Evolutionary conservation across 2,888 invertebrate species (phyloP), one percentile per base, ranked within the genome.

Genomic region (Aphelenchoides bicaudatus): DNA sequence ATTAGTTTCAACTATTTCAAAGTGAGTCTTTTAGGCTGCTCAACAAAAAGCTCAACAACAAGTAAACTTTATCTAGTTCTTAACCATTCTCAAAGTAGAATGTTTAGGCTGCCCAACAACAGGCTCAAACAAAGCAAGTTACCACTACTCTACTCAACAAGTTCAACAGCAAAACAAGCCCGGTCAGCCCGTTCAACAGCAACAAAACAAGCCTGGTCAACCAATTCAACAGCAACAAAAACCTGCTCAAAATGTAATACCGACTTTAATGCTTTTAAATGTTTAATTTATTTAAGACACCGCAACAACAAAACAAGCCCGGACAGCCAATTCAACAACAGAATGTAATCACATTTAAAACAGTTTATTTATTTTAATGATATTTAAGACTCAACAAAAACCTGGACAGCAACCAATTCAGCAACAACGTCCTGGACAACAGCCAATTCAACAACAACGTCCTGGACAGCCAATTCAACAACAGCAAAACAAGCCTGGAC

Each of bases 21-120:
- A n/a, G n/a, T n/a, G n/a, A n/a, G n/a, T n/a, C n/a, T 58, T 58
- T 39, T 16, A 58, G 58, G 61, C 58, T 13, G 51, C 62, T 34
- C 60, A 60, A 59, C 62, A 60, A 55, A 53, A 31, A n/a, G 58
- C 47, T 8, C n/a, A n/a, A n/a, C n/a, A n/a, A n/a, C n/a, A n/a
- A n/a, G n/a, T n/a, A n/a, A n/a, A n/a, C n/a, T n/a, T n/a, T n/a
- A n/a, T n/a, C n/a, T n/a, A n/a, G n/a, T n/a, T n/a, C n/a, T n/a
- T n/a, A n/a, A n/a, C n/a, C n/a, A n/a, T n/a, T n/a, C n/a, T n/a
- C 10, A 34, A 34, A 34, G 34, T 34, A 34, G n/a, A n/a, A 10
- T 34, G 34, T 10, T 34, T 34, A 34, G 34, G 34, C n/a, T n/a
- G 34, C 34, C 19, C 31, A 37, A 38, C 54, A 54, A 54, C 1